Conservation (phyloP, 92 coral and sea anemone species). For the Epizoanthus scotinus region DNA sequence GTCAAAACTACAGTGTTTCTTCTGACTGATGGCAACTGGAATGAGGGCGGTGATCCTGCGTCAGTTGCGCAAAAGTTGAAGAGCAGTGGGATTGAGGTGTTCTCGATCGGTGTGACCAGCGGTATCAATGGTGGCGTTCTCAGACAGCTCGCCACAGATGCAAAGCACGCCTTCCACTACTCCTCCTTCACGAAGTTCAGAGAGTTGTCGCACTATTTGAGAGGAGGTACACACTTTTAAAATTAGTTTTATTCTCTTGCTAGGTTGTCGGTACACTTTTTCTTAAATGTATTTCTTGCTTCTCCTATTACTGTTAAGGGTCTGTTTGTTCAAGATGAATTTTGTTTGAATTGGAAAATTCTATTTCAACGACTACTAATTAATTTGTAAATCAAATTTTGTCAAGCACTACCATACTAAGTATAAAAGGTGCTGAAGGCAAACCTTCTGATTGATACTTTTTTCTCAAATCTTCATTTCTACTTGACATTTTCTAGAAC, state of each 20-base stretch:
- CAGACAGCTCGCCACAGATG: conserved; percentile 72
- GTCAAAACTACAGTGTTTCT: conserved; percentile 87
- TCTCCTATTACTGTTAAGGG: neutral
- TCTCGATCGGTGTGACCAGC: conserved; percentile 81
- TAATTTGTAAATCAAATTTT: no score
- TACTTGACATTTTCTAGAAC: no score
- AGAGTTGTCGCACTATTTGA: conserved; percentile 75
- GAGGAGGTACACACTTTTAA: conserved; percentile 74
- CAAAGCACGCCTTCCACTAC: conserved; percentile 74
- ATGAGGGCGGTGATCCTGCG: conserved; percentile 76
- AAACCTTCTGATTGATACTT: no score
- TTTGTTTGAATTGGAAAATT: neutral
- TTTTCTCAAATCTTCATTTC: no score
- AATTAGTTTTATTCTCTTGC: neutral
- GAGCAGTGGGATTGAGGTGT: conserved; percentile 67
- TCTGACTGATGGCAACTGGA: conserved; percentile 92
- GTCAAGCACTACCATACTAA: no score
- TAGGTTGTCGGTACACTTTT: neutral
- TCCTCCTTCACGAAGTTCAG: conserved; percentile 73
- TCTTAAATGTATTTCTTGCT: neutral
- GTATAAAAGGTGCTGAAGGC: no score
- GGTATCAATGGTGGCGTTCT: conserved; percentile 67
- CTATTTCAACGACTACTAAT: no score
- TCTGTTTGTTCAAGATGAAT: neutral
- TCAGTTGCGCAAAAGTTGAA: conserved; percentile 63